Evolutionary conservation across 2,113 vertebrate species (phyloP).

Genomic region (Tragulus kanchil): DNA sequence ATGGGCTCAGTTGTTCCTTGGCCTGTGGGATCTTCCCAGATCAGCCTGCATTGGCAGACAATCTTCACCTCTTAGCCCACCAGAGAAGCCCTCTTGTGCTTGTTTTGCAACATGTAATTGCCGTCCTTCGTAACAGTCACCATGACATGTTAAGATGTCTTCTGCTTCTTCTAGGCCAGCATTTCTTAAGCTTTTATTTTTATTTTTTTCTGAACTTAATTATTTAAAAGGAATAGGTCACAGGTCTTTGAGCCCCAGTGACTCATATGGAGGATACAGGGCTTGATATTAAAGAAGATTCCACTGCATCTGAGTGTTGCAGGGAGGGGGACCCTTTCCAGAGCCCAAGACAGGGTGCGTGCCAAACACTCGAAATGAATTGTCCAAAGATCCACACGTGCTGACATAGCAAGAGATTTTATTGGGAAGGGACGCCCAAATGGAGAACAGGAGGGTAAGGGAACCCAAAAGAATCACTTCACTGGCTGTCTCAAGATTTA

Average conservation of each 20-base stretch:
- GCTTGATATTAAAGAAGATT: constrained; percentile 7
- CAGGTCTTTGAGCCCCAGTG: not conserved
- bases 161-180: not conserved
- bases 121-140: not conserved
- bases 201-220: not conserved
- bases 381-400: not conserved
- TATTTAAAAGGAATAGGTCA: constrained; percentile 37
- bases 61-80: too few relatives aligned
- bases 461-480: not conserved
- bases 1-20: too few relatives aligned
- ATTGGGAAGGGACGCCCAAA: not conserved
- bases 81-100: not conserved
- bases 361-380: not conserved
- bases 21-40: too few relatives aligned
- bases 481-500: not conserved
- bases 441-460: not conserved
- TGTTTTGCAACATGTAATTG: not conserved
- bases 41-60: too few relatives aligned
- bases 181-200: not conserved
- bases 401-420: not conserved
- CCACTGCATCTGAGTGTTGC: not conserved
- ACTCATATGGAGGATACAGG: not conserved
- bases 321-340: not conserved
- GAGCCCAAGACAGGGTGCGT: not conserved
- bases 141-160: not conserved